Evolutionary conservation across 2,113 vertebrate species (phyloP), one percentile per base, ranked within the genome.

Genomic region (Malurus alboscapulatus): DNA sequence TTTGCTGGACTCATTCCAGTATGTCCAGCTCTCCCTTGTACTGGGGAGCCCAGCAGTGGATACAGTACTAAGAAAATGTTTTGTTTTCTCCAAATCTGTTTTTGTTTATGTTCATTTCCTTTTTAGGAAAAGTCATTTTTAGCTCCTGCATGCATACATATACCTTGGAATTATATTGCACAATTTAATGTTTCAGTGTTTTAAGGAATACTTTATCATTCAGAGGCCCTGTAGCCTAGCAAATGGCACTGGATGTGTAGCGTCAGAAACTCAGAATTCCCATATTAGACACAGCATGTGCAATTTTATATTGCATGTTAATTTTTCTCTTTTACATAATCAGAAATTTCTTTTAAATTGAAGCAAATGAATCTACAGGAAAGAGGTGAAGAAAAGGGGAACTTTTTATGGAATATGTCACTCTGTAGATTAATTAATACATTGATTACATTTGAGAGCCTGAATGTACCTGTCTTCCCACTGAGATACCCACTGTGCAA

Each of bases 371-470:
- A 75, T 67, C 77, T 76, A 77, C 62, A 51, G 75, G 75, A 96
- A 89, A 42, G 47, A 75, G 42, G 13, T 58, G 26, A 61, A 72
- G 30, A 38, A 45, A 92, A 67, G 27, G 57, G 55, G 62, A 92
- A 91, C 48, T 80, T 95, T 95, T 65, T 90, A 68, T 83, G 62
- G 85, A 87, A 32, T 91, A 53, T 85, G 63, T 94, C 95, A 96
- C 95, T 93, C 94, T 96, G 91, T 82, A 94, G 87, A 96, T 96
- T 96, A 97, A 96, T 96, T 97, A 97, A 97, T 97, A 97, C 95
- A 97, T 95, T 94, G 93, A 97, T 97, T 97, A 94, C 88, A 97
- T 95, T 95, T 97, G 96, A 97, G 85, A 97, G 95, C 69, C 87
- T 93, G 84, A 89, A 97, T 84, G 78, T 96, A 96, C 96, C 96